Percentiles rank a stretch among this genome's conserved stretches.
These are phyloP conservation scores for Streptopelia turtur DNA, from an alignment of 2,797 vertebrate genomes.

Conservation along the genomic window DNA sequence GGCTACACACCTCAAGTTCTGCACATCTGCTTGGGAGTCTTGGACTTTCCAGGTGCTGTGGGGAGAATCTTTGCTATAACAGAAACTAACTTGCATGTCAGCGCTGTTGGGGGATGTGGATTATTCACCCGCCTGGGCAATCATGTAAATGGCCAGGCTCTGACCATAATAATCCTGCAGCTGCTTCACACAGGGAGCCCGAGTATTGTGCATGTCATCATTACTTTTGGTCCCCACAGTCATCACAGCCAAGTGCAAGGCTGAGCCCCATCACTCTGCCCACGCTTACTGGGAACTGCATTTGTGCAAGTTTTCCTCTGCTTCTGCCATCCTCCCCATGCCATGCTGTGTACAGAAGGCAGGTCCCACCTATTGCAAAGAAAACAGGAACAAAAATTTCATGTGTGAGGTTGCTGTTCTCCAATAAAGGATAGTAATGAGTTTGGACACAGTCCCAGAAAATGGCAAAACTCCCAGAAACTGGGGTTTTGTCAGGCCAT, in stretches of 20 bases:
- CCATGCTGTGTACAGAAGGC: neutral
- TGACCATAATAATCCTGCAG: neutral
- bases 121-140: neutral
- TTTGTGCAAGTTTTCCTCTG: neutral
- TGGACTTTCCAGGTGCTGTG: neutral
- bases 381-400: neutral
- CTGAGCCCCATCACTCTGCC: neutral
- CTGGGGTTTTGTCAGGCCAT: fast-evolving
- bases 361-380: neutral
- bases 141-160: neutral
- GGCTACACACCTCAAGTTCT: neutral
- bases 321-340: neutral
- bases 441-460: neutral
- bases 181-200: neutral
- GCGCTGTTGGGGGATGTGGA: neutral
- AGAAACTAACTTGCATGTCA: neutral
- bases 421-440: neutral
- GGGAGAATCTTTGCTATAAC: neutral
- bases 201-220: fast-evolving
- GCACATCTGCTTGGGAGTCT: neutral
- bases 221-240: neutral
- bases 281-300: fast-evolving
- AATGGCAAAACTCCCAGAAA: neutral
- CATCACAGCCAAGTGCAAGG: neutral
- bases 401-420: neutral